Evolutionary conservation across 2,797 vertebrate genomes (phyloP).

Genomic region (Pagetopsis macropterus): DNA sequence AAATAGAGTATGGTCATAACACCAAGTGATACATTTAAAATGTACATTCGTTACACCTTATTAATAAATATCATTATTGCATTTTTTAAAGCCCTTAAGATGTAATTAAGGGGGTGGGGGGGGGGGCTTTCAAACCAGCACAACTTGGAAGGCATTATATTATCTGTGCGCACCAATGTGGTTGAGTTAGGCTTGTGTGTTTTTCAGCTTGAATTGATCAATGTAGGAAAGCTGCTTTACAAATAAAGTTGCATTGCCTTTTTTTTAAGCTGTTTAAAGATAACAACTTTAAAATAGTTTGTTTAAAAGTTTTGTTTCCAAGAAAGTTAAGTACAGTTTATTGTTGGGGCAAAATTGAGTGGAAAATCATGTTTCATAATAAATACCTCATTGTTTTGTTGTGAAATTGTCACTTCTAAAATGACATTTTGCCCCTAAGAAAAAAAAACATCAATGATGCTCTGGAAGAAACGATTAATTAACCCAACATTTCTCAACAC

Average conservation of each 20-base stretch:
- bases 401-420: not conserved
- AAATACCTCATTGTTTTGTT: not conserved
- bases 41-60: slow-evolving; percentile 14
- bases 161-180: slow-evolving; percentile 17
- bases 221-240: not conserved
- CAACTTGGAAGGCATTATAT: not conserved
- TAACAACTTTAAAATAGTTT: not conserved
- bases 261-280: not conserved
- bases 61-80: slow-evolving; percentile 1
- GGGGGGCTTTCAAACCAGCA: not conserved
- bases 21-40: not conserved
- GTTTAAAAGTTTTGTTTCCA: not conserved
- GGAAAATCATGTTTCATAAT: not conserved
- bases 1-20: too few relatives aligned
- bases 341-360: not conserved
- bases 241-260: not conserved
- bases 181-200: too few relatives aligned
- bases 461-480: slow-evolving; percentile 20
- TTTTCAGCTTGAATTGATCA: not conserved
- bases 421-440: not conserved
- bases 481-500: slow-evolving; percentile 9
- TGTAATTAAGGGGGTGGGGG: not conserved
- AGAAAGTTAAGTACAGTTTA: not conserved
- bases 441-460: not conserved
- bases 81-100: not conserved